Evolutionary conservation across 2,888 invertebrate genomes (phyloP).

Genomic region (Hypomecis atomaria): DNA sequence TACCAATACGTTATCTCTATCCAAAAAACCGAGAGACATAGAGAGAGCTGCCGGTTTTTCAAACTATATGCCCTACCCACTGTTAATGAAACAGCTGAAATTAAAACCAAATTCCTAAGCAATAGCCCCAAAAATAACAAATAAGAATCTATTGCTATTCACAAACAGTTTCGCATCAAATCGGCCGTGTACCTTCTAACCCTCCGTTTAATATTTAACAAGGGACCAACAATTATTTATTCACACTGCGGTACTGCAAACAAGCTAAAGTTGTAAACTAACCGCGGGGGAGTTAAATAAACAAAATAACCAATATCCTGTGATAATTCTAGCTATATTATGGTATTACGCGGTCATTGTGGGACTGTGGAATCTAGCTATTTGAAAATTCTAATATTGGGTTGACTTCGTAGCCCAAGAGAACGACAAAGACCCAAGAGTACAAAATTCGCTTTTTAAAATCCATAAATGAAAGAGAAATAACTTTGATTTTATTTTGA

Average conservation of each 20-base stretch:
- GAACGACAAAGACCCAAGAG: too few species aligned
- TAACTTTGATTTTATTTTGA: too few species aligned
- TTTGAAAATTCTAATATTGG: conserved; percentile 24
- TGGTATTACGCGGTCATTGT: conserved; percentile 44
- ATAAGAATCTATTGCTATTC: conserved; percentile 38
- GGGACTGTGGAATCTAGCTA: conserved; percentile 41
- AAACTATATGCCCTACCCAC: too few species aligned
- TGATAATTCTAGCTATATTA: conserved; percentile 64
- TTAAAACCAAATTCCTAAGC: conserved; percentile 1
- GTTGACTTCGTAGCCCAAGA: conserved; percentile 5
- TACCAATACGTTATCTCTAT: too few species aligned
- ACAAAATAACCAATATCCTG: conserved; percentile 71
- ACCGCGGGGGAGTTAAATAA: conserved; percentile 65
- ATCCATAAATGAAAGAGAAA: too few species aligned
- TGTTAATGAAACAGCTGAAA: too few species aligned
- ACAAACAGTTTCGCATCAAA: conserved; percentile 50
- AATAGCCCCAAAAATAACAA: conserved; percentile 25
- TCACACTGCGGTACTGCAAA: conserved; percentile 68
- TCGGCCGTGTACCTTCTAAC: conserved; percentile 50
- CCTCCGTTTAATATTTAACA: conserved; percentile 71
- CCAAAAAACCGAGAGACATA: too few species aligned
- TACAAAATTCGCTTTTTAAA: too few species aligned
- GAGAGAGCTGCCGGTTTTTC: too few species aligned
- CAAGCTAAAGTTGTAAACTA: conserved; percentile 67
- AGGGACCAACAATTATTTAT: conserved; percentile 75